Evolutionary conservation across 2,797 vertebrate species (phyloP).

Genomic region (Spondyliosoma cantharus): DNA sequence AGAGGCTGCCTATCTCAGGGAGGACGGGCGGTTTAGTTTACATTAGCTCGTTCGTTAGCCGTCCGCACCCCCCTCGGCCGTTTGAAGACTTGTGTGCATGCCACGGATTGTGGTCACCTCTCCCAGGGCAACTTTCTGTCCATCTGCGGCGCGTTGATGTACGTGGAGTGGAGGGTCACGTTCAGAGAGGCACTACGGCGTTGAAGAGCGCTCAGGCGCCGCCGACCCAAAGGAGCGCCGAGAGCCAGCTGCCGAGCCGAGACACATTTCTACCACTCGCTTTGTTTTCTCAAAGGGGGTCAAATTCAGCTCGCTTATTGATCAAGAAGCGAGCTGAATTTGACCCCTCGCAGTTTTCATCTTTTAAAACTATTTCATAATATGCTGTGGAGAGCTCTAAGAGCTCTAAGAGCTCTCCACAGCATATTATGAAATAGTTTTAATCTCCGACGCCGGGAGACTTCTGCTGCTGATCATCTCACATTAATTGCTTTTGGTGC

Average conservation of each 20-base stretch:
- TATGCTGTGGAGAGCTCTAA: no score
- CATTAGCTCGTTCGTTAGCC: slow-evolving; percentile 66
- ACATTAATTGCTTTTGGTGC: neutral
- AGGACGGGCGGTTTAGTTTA: slow-evolving; percentile 56
- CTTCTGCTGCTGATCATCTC: neutral
- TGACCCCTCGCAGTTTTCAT: no score
- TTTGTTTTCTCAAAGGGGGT: slow-evolving; percentile 17
- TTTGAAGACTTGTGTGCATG: slow-evolving; percentile 57
- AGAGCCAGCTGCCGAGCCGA: slow-evolving; percentile 35
- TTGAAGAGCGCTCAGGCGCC: slow-evolving; percentile 16
- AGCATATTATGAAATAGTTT: neutral
- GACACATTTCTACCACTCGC: neutral
- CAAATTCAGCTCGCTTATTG: neutral
- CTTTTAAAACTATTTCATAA: no score
- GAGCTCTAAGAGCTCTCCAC: slow-evolving; percentile 12
- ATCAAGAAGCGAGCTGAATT: no score
- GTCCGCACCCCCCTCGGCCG: slow-evolving; percentile 27
- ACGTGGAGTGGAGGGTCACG: slow-evolving; percentile 9
- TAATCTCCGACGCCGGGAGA: neutral
- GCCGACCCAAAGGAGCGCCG: slow-evolving; percentile 29
- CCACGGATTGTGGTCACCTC: slow-evolving; percentile 46
- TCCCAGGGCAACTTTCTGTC: slow-evolving; percentile 52
- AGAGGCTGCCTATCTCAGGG: slow-evolving; percentile 34
- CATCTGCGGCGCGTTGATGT: slow-evolving; percentile 74
- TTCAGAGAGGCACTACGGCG: slow-evolving; percentile 26